Evolutionary conservation across 2,888 invertebrate genomes (phyloP).

Genomic region (Emmelina monodactyla): DNA sequence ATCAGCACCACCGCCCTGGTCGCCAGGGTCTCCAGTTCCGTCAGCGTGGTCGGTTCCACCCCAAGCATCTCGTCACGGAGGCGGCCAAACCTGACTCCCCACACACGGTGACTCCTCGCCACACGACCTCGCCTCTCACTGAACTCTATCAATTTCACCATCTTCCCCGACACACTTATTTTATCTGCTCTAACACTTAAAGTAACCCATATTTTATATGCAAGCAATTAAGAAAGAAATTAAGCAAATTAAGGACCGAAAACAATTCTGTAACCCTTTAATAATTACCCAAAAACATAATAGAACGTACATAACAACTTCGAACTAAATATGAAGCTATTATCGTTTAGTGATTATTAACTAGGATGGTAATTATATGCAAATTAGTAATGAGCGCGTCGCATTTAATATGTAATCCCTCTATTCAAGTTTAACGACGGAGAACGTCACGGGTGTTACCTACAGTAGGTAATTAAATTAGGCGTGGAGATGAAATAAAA

Average conservation of each 20-base stretch:
- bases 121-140: slow-evolving; percentile 15
- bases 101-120: slow-evolving; percentile 22
- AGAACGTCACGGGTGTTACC: too few relatives aligned
- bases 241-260: neutral
- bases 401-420: too few relatives aligned
- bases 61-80: slow-evolving; percentile 13
- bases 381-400: too few relatives aligned
- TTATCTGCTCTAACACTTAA: neutral
- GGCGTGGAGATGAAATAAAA: too few relatives aligned
- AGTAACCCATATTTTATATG: neutral
- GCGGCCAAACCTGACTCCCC: slow-evolving; percentile 22
- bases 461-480: too few relatives aligned
- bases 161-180: too few relatives aligned
- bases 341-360: too few relatives aligned
- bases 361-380: too few relatives aligned
- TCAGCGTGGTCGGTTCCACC: slow-evolving; percentile 24
- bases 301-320: neutral
- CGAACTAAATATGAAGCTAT: neutral
- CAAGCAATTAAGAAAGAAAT: neutral
- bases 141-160: slow-evolving; percentile 29
- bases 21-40: slow-evolving; percentile 25
- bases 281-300: neutral
- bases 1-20: slow-evolving; percentile 23
- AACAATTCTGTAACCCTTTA: neutral
- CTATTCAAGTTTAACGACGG: too few relatives aligned